These are phyloP conservation scores for Lucilia sericata DNA, from an alignment of 1,140 invertebrate genomes.

Conservation along the genomic window DNA sequence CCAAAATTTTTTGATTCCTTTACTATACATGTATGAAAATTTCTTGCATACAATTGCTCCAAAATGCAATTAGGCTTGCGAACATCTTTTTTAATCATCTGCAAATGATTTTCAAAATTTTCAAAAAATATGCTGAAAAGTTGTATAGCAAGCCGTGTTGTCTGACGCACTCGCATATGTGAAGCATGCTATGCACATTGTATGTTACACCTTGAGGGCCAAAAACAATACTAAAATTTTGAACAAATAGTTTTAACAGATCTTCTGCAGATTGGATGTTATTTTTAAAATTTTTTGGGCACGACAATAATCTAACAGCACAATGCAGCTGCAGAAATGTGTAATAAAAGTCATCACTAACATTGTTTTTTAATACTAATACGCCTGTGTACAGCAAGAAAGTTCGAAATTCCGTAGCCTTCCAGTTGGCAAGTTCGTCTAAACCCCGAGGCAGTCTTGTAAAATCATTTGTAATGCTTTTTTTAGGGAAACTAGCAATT, in stretches of 20 bases:
- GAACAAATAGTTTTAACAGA: neutral
- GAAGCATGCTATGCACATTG: neutral
- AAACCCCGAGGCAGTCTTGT: neutral
- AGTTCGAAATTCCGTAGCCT: neutral
- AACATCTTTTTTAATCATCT: too few species aligned
- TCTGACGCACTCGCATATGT: neutral
- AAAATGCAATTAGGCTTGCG: too few species aligned
- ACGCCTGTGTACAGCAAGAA: neutral
- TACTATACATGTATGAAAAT: too few species aligned
- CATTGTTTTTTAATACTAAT: neutral
- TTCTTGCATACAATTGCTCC: too few species aligned
- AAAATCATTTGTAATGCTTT: neutral
- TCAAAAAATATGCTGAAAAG: too few species aligned
- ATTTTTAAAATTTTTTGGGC: too few species aligned
- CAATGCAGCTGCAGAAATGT: neutral
- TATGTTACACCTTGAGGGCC: neutral
- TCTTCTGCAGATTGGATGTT: too few species aligned
- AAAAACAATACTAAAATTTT: slow-evolving; percentile 1
- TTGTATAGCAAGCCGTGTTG: too few species aligned
- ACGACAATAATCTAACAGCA: too few species aligned
- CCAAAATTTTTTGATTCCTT: too few species aligned
- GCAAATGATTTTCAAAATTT: too few species aligned
- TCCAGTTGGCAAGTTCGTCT: neutral
- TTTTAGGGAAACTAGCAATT: neutral
- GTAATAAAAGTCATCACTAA: neutral